Base-by-base conservation (phyloP, 2,888 invertebrate species). In the Adelognathus sp. region DNA sequence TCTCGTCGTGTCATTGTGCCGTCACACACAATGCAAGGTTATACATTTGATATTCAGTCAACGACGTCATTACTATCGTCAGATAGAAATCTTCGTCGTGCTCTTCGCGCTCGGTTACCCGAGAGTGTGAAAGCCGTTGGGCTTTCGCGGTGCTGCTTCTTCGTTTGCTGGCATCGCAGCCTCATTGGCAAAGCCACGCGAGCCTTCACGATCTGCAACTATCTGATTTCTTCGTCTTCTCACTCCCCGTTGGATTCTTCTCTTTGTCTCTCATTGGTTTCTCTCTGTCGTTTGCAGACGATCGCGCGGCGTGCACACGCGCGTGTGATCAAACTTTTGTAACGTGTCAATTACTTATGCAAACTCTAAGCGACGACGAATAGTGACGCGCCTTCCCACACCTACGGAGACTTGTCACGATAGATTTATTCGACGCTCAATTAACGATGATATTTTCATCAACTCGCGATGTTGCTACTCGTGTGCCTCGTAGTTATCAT, bases 41-140 rank as follows among this genome's bases (percentile, higher is more conserved):
- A 90, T 90, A 88, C 89, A 90, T 90, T 90, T 88, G 86, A 86
- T 88, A 90, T 90, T 90, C 90, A 89, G 85, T 85, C 87, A 84
- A 88, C 89, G 87, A 87, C 88, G 89, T 89, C 89, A 88, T 88
- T 90, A 85, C 88, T 88, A 89, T 90, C 88, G 87, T 85, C 85
- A 86, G 90, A 90, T 90, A 87, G 89, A 88, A 89, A 89, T 89
- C 89, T 89, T 67, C 58, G 70, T 61, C 36, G 66, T 60, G 58
- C 52, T 36, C 46, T 56, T 41, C 63, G 56, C 18, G 33, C n/a
- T n/a, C n/a, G n/a, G n/a, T n/a, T n/a, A n/a, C n/a, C n/a, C 18
- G 71, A 50, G 67, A 54, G 75, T 54, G 52, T 54, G 60, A 52
- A 50, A 71, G 58, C 33, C 58, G 21, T 58, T 46, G 58, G 24